Evolutionary conservation across 30 jellyfish, hydroid and myxozoan species (phyloP).

Genomic region (Calvadosia cruxmelitensis): DNA sequence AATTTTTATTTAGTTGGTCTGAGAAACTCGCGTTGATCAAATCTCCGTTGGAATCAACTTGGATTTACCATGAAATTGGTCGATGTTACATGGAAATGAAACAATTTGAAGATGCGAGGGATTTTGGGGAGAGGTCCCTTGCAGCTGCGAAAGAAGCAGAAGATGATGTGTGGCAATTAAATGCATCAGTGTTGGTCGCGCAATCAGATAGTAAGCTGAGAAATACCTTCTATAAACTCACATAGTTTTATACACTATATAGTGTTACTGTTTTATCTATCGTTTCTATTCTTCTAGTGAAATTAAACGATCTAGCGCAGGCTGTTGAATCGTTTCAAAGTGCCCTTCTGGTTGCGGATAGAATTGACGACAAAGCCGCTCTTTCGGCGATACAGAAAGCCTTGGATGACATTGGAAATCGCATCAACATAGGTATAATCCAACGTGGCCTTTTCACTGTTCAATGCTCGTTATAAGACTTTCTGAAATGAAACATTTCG

Average conservation of each 20-base stretch:
- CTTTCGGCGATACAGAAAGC: conserved; percentile 81
- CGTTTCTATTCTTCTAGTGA: conserved; percentile 26
- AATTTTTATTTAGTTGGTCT: conserved; percentile 48
- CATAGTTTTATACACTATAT: no score
- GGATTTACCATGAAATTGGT: conserved; percentile 97
- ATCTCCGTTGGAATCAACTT: conserved; percentile 84
- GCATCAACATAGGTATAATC: no score
- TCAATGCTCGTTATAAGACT: no score
- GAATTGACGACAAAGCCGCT: conserved; percentile 68
- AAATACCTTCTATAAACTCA: no score
- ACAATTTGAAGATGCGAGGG: conserved; percentile 46
- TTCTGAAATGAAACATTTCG: no score
- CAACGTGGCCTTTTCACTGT: no score
- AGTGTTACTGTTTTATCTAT: background rate
- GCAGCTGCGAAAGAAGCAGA: conserved; percentile 87
- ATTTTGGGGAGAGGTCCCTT: conserved; percentile 62
- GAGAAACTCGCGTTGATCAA: conserved; percentile 74
- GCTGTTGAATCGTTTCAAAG: conserved; percentile 58
- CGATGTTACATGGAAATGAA: conserved; percentile 79
- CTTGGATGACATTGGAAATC: conserved; percentile 24
- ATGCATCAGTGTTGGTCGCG: conserved; percentile 81
- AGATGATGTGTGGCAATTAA: conserved; percentile 90
- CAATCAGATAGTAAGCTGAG: conserved; percentile 91
- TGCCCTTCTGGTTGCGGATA: conserved; percentile 58
- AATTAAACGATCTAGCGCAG: conserved; percentile 45